Base-by-base conservation (phyloP, 1,140 invertebrate species). In the Trigoniulus corallinus region DNA sequence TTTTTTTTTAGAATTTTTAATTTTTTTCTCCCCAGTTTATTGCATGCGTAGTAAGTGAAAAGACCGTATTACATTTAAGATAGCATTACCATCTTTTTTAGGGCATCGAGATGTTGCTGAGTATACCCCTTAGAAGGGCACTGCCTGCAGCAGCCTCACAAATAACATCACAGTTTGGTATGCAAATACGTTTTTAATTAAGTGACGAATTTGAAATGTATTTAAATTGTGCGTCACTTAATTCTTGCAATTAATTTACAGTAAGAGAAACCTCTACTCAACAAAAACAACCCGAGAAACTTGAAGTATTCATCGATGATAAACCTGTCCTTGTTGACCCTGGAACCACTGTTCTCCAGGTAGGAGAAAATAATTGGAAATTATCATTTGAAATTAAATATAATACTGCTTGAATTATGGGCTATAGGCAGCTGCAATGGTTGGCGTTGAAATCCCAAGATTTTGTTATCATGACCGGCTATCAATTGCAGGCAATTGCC, bases 381-480 rank as follows among this genome's bases (percentile, higher is more conserved):
- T 44, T 4, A 44, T 44, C 24, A 20, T 7, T 20, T 44, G 18
- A 20, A 7, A 12, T 4, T 7, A 44, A 44, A 44, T 44, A 18
- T 44, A n/a, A n/a, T n/a, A n/a, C n/a, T n/a, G n/a, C n/a, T n/a
- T n/a, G n/a, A n/a, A n/a, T 44, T 7, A 44, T 44, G 24, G 4
- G 24, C 64, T 71, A 49, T 62, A 84, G 89, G 96, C 96, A 55
- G 95, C 93, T 54, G 92, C 95, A 13, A 74, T 85, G 66, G 79
- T 85, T 57, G 96, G 95, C 27, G 82, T 99, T 15, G 94, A 99
- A 73, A 98, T 99, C 60, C 96, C 96, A 12, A 71, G 95, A 54
- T 99, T 98, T 69, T 99, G 96, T 69, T 99, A 98, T 66, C 96
- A 99, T 74, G 96, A 99, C 66, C 75, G 96, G 47, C 74, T 99